phyloP scores from a whole-genome alignment of 2,113 vertebrate genomes.

The Rallus limicola region DNA sequence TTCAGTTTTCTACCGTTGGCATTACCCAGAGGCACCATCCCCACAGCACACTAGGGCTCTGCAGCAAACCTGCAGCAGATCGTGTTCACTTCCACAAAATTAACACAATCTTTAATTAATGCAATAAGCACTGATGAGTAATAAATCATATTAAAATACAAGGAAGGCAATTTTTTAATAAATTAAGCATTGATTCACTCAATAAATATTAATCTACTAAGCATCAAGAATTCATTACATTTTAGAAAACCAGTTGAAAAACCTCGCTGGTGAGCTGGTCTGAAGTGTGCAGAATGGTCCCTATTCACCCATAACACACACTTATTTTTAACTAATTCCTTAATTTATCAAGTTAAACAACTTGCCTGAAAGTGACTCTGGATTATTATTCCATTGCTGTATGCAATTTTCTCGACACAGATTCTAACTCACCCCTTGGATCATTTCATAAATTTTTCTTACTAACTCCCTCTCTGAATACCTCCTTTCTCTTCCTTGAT shows the following conservation, averaged over 20 bases:
- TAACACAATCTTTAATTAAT: slow-evolving; percentile 63
- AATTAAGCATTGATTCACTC: slow-evolving; percentile 66
- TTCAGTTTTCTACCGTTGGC: background rate
- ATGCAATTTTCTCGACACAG: background rate
- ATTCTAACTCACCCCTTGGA: background rate
- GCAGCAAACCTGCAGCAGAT: slow-evolving; percentile 14
- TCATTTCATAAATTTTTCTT: slow-evolving; percentile 5
- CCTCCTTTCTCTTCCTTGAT: slow-evolving; percentile 6
- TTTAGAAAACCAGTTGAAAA: slow-evolving; percentile 46
- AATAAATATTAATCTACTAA: slow-evolving; percentile 65
- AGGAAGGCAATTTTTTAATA: slow-evolving; percentile 62
- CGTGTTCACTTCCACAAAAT: slow-evolving; percentile 7
- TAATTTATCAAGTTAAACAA: slow-evolving; percentile 44
- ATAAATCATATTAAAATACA: slow-evolving; percentile 69
- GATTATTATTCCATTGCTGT: background rate
- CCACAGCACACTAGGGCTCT: background rate
- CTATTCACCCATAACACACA: slow-evolving; percentile 32
- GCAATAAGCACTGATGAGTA: slow-evolving; percentile 60
- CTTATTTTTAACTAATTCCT: slow-evolving; percentile 55
- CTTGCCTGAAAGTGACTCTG: slow-evolving; percentile 7
- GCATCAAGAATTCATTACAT: slow-evolving; percentile 46
- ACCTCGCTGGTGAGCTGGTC: background rate
- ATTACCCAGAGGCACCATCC: background rate
- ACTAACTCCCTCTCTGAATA: background rate
- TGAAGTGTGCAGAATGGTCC: slow-evolving; percentile 13